Conservation (phyloP, 2,797 vertebrate genomes). For the Acanthornis magna region DNA sequence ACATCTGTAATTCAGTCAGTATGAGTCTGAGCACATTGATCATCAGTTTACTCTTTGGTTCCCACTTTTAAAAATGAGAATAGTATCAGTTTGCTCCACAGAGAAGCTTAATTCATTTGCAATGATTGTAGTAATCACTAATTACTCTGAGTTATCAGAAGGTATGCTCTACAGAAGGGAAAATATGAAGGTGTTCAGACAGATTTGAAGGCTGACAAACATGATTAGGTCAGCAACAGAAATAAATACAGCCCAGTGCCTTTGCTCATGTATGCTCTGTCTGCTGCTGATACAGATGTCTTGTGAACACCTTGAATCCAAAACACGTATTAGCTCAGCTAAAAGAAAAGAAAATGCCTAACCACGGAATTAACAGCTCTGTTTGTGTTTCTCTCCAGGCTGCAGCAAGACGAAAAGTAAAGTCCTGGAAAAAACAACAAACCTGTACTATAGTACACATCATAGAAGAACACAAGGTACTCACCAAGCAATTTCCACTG, state of each 20-base stretch:
- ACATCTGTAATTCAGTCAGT: not conserved
- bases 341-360: not conserved
- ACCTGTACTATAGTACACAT: not conserved
- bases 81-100: not conserved
- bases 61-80: not conserved
- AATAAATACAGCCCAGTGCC: not conserved
- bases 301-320: not conserved
- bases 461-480: not conserved
- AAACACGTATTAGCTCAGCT: not conserved
- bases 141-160: not conserved
- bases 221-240: not conserved
- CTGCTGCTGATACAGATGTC: not conserved
- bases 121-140: not conserved
- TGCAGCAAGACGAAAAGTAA: not conserved
- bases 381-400: not conserved
- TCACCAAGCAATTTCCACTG: conserved; percentile 95
- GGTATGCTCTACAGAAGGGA: not conserved
- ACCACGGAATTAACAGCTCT: not conserved
- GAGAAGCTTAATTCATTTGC: not conserved
- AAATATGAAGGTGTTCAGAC: not conserved
- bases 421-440: not conserved
- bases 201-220: not conserved
- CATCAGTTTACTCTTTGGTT: not conserved
- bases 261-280: not conserved
- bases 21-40: not conserved